phyloP scores from a whole-genome alignment of 2,113 vertebrate genomes.

The Willisornis vidua region DNA sequence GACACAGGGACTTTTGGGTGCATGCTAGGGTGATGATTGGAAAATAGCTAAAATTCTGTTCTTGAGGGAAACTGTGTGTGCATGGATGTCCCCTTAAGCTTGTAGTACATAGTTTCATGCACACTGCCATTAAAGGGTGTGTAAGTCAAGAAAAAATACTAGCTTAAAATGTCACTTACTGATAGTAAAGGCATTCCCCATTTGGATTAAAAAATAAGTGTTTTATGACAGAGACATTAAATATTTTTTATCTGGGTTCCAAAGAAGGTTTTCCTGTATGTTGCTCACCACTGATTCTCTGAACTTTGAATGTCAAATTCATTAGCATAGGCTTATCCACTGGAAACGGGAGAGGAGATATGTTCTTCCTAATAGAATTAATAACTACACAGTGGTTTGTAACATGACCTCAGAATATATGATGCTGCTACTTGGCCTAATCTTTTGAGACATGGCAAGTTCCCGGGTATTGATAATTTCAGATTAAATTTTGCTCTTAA shows the following conservation, averaged over 20 bases:
- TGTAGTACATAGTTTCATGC: not conserved
- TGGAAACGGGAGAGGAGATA: not conserved
- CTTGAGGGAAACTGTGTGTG: not conserved
- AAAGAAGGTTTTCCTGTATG: not conserved
- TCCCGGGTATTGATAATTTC: constrained; percentile 68
- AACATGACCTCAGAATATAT: not conserved
- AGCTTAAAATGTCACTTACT: not conserved
- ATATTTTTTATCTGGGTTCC: not conserved
- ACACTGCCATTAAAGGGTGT: not conserved
- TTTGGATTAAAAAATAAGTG: not conserved
- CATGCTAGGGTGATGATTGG: not conserved
- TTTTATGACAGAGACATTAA: not conserved
- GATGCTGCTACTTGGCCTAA: constrained; percentile 23
- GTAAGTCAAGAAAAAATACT: not conserved
- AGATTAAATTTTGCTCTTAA: constrained; percentile 56
- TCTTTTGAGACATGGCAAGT: constrained; percentile 49
- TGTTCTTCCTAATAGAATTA: not conserved
- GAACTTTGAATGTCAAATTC: not conserved
- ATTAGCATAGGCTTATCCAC: not conserved
- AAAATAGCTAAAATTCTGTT: not conserved
- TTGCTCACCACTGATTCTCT: not conserved
- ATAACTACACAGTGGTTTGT: not conserved
- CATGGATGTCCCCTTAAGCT: not conserved
- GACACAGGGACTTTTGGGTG: not conserved
- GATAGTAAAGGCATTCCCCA: not conserved